Evolutionary conservation across 2,113 vertebrate species (phyloP).

Genomic region (Pachyramphus minor): DNA sequence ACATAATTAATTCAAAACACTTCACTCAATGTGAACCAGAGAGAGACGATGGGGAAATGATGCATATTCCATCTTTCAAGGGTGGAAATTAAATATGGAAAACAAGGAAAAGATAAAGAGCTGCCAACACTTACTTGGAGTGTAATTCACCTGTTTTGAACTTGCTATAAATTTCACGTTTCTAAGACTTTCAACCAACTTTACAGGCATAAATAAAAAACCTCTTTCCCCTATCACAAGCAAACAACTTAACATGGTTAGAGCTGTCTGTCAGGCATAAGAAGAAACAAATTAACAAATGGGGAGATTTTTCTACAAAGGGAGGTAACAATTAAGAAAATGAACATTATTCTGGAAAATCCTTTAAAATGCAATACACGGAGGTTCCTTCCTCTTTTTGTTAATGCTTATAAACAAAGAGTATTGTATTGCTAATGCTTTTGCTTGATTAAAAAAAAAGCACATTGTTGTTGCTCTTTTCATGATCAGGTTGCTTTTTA

Average conservation of each 20-base stretch:
- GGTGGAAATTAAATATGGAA: conserved; percentile 71
- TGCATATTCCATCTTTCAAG: conserved; percentile 50
- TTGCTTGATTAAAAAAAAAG: conserved; percentile 14
- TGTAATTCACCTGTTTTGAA: conserved; percentile 58
- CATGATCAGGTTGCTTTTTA: neutral
- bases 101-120: conserved; percentile 65
- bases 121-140: conserved; percentile 36
- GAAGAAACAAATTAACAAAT: conserved; percentile 61
- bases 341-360: conserved; percentile 24
- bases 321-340: conserved; percentile 57
- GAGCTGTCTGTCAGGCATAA: conserved; percentile 39
- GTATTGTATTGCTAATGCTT: neutral
- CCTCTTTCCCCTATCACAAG: conserved; percentile 39
- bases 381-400: neutral
- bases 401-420: neutral
- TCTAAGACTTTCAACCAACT: conserved; percentile 65
- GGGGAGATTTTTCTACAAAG: conserved; percentile 24
- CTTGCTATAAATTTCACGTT: conserved; percentile 56
- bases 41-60: conserved; percentile 60
- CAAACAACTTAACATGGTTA: conserved; percentile 58
- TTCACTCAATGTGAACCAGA: conserved; percentile 66
- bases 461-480: neutral
- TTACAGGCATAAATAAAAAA: conserved; percentile 63
- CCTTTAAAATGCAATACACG: neutral
- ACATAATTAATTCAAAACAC: conserved; percentile 77